Evolutionary conservation across 2,797 vertebrate genomes (phyloP).

Genomic region (Otolemur crassicaudatus): DNA sequence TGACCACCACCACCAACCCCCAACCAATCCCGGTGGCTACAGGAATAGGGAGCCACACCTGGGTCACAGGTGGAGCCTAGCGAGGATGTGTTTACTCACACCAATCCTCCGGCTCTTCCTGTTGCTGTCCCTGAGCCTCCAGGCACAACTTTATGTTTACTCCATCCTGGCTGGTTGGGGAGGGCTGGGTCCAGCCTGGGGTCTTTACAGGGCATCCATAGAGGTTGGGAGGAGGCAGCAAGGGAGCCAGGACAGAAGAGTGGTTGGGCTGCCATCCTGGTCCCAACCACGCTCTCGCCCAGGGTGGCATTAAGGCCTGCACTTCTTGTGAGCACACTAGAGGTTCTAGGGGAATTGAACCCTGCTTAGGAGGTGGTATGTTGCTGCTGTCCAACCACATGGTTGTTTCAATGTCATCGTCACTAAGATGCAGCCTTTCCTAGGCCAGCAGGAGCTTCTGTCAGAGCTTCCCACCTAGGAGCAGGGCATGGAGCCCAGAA

Average conservation of each 20-base stretch:
- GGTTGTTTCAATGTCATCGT: not conserved
- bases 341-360: not conserved
- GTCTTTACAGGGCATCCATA: too few species aligned
- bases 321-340: not conserved
- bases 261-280: not conserved
- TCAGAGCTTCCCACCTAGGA: not conserved
- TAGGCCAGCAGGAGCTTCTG: not conserved
- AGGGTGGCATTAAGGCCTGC: not conserved
- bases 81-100: too few species aligned
- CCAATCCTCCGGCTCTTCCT: not conserved
- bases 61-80: not conserved
- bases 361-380: not conserved
- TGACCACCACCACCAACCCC: not conserved
- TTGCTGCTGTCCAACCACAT: not conserved
- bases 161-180: not conserved
- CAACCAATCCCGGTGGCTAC: not conserved
- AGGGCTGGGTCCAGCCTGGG: not conserved
- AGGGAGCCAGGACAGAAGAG: not conserved
- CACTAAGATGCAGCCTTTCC: not conserved
- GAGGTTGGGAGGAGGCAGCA: too few species aligned
- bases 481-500: not conserved
- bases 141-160: not conserved
- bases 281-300: accelerated
- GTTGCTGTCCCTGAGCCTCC: not conserved
- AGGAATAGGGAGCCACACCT: not conserved